Evolutionary conservation across 2,888 invertebrate species (phyloP), one percentile per base, ranked within the genome.

Genomic region (Erynnis tages): DNA sequence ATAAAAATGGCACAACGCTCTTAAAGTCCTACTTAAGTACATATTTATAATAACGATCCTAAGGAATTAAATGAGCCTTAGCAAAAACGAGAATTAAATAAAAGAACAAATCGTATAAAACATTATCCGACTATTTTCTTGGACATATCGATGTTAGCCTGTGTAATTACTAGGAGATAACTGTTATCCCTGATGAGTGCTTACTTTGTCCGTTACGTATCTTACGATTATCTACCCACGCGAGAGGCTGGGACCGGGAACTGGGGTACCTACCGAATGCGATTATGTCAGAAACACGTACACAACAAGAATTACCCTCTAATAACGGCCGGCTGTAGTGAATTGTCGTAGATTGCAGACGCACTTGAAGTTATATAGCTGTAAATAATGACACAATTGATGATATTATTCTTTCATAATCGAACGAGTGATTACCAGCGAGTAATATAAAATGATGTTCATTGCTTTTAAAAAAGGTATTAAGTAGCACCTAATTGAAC

Each of bases 341-440:
- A 79, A 81, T 81, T 79, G 79, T 79, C 76, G 79, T 79, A 80
- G 82, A 86, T 84, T 85, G 76, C 76, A 78, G 77, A 73, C 78
- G 73, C 73, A 77, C 79, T n/a, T 78, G 75, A 74, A 74, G 69
- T 71, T 69, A 71, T 68, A 69, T 86, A 87, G 83, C 87, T 85
- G 87, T 88, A 85, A 79, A 76, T 86, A 86, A 87, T 85, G 73
- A 81, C 77, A 82, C 79, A 79, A 83, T 76, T 76, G 77, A 58
- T n/a, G 68, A 71, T 66, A 72, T 72, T 76, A 71, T 74, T 78
- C 71, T 75, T 73, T 76, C 62, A 63, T 73, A 73, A 73, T 76
- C 66, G 44, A 52, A 35, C 37, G 17, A 27, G 35, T 21, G 34
- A 34, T 25, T 17, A 38, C 44, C 30, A 23, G 10, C 25, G 23